Conservation (phyloP, 1,140 invertebrate genomes). For the Paraescarpia echinospica region DNA sequence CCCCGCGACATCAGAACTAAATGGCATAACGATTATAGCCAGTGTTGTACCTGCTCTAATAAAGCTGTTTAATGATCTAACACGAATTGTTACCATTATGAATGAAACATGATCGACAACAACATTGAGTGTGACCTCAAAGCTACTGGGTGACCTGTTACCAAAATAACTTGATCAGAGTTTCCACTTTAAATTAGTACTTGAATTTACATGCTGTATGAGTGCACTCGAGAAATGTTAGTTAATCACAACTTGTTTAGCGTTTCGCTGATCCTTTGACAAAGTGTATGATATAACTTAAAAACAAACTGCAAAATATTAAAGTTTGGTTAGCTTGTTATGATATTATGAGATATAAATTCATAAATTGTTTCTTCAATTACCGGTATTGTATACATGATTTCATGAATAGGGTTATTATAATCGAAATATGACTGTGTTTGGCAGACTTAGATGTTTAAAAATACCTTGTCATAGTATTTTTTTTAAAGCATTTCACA, state of each 20-base stretch:
- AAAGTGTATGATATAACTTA: not conserved
- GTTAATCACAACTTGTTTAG: not conserved
- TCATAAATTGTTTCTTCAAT: not conserved
- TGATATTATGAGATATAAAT: too few relatives aligned
- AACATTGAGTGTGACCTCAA: not conserved
- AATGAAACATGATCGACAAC: not conserved
- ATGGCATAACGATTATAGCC: too few relatives aligned
- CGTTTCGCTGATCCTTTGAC: not conserved
- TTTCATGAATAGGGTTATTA: not conserved
- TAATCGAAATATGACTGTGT: not conserved
- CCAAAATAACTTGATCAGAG: not conserved
- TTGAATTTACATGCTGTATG: not conserved
- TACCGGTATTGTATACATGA: not conserved
- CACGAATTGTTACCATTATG: not conserved
- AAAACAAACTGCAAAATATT: not conserved
- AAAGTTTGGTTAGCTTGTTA: not conserved
- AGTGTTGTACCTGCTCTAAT: too few relatives aligned
- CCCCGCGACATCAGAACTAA: too few relatives aligned
- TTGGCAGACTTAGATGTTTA: not conserved
- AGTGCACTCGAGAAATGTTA: not conserved
- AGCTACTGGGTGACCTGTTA: not conserved
- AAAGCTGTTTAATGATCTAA: too few relatives aligned
- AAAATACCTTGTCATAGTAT: not conserved
- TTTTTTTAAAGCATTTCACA: too few relatives aligned
- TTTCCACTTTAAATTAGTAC: not conserved